phyloP scores from a whole-genome alignment of 2,888 invertebrate genomes.

The Cerceris rybyensis region DNA sequence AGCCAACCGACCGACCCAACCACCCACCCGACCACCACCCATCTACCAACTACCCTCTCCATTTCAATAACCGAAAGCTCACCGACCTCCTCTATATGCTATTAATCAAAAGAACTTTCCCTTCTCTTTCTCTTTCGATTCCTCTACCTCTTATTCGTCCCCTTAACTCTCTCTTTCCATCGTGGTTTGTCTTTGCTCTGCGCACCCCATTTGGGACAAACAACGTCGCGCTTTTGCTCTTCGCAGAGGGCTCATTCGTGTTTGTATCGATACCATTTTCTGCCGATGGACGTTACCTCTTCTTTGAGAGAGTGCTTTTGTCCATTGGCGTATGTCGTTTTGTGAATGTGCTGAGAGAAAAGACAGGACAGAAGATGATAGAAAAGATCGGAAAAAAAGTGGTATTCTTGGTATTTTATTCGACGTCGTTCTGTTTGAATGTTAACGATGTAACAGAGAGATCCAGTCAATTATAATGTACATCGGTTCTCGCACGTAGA shows the following conservation, averaged over 20 bases:
- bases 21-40: constrained; percentile 57
- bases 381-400: too few relatives aligned
- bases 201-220: constrained; percentile 45
- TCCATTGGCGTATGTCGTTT: too few relatives aligned
- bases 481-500: constrained; percentile 10
- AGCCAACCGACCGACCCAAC: constrained; percentile 45
- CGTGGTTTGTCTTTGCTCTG: constrained; percentile 26
- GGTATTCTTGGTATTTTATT: not conserved
- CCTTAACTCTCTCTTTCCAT: constrained; percentile 19
- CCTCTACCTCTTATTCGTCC: constrained; percentile 38
- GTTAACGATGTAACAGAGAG: constrained; percentile 30
- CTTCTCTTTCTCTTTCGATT: constrained; percentile 14
- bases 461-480: constrained; percentile 53
- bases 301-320: too few relatives aligned
- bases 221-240: constrained; percentile 39
- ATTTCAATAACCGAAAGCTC: constrained; percentile 78
- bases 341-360: too few relatives aligned
- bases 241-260: not conserved
- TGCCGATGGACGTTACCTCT: not conserved
- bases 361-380: too few relatives aligned
- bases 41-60: constrained; percentile 64
- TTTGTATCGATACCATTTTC: not conserved
- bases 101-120: constrained; percentile 78
- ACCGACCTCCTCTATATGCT: constrained; percentile 67
- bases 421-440: not conserved